phyloP scores from a whole-genome alignment of 1,140 invertebrate genomes.

The Drosophila bocqueti region DNA sequence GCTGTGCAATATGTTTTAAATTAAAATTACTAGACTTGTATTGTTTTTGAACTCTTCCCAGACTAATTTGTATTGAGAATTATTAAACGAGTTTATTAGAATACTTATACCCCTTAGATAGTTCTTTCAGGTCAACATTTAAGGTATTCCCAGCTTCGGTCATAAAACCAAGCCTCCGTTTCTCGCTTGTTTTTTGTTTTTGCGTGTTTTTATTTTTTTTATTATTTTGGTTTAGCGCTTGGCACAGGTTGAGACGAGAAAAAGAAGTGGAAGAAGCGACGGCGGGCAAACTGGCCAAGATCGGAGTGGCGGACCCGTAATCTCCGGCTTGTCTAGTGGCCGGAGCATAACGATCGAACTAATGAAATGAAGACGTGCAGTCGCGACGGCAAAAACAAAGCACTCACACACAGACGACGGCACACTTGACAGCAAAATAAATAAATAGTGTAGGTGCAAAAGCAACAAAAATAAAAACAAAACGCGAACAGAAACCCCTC shows the following conservation, averaged over 20 bases:
- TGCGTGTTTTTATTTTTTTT: constrained; percentile 35
- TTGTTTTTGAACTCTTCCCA: neutral
- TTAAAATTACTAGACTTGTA: neutral
- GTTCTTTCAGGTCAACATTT: neutral
- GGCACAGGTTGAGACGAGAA: constrained; percentile 69
- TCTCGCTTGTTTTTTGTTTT: constrained; percentile 27
- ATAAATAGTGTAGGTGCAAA: constrained; percentile 30
- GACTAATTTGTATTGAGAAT: too few species aligned
- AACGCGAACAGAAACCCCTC: constrained; percentile 3
- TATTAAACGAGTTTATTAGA: neutral
- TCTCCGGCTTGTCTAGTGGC: constrained; percentile 18
- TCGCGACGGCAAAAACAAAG: constrained; percentile 19
- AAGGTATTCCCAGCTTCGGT: constrained; percentile 8
- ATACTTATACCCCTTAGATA: neutral
- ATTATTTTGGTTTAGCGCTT: constrained; percentile 53
- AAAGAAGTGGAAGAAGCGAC: constrained; percentile 48
- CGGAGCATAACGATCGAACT: constrained; percentile 36
- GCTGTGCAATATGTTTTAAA: neutral
- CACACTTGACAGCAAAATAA: constrained; percentile 4
- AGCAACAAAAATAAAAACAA: constrained; percentile 4
- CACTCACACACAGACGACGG: neutral
- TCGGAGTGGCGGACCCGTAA: constrained; percentile 38
- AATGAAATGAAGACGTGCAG: constrained; percentile 46
- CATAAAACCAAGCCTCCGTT: constrained; percentile 20
- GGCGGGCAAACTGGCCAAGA: constrained; percentile 50